A percentile compares a stretch with the other conserved stretches of the same genome.
These are phyloP conservation scores for Drosophila santomea DNA, from an alignment of 1,140 invertebrate species.

Conservation along the genomic window DNA sequence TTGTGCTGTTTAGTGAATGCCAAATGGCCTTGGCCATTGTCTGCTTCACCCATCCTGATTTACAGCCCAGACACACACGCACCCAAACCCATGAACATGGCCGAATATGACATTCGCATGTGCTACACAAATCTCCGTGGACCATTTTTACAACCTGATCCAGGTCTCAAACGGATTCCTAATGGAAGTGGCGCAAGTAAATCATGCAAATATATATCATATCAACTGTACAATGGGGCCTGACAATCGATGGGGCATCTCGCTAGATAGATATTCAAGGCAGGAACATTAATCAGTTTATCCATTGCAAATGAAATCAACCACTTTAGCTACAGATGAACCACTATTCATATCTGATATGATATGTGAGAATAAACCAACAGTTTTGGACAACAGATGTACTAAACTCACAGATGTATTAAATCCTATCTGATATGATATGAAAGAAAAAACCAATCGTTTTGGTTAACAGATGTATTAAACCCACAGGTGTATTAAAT, in stretches of 20 bases:
- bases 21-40: slow-evolving; percentile 70
- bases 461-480: too few species aligned
- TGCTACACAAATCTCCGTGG: slow-evolving; percentile 29
- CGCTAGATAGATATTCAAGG: slow-evolving; percentile 11
- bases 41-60: slow-evolving; percentile 65
- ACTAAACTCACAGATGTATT: too few species aligned
- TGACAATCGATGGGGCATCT: slow-evolving; percentile 30
- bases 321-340: background rate
- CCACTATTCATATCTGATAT: background rate
- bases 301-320: background rate
- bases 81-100: slow-evolving; percentile 6
- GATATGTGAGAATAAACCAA: background rate
- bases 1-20: slow-evolving; percentile 48
- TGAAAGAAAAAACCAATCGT: background rate
- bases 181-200: slow-evolving; percentile 26
- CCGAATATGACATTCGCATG: slow-evolving; percentile 43
- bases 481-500: too few species aligned
- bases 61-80: slow-evolving; percentile 40
- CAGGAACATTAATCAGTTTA: slow-evolving; percentile 25
- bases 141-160: slow-evolving; percentile 43
- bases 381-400: too few species aligned
- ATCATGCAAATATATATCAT: slow-evolving; percentile 38
- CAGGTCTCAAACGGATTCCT: slow-evolving; percentile 10
- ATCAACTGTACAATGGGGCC: slow-evolving; percentile 24
- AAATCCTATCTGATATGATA: background rate